phyloP scores from a whole-genome alignment of 2,797 vertebrate genomes.

The Aldrovandia affinis region DNA sequence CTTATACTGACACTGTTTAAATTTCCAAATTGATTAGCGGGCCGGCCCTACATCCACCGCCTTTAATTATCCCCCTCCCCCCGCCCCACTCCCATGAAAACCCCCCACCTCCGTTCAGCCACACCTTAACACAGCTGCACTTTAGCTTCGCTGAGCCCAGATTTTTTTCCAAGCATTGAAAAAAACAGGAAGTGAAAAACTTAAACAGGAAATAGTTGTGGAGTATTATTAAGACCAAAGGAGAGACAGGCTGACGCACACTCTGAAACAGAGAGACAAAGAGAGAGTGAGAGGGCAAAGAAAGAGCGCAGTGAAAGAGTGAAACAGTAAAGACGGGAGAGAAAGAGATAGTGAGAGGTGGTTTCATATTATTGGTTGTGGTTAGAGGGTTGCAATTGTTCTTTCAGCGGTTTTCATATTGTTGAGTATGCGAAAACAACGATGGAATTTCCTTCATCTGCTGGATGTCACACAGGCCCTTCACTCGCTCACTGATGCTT shows the following conservation, averaged over 20 bases:
- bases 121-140: conserved; percentile 57
- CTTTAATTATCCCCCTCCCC: background rate
- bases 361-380: conserved; percentile 57
- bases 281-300: background rate
- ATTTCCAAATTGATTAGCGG: background rate
- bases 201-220: conserved; percentile 84
- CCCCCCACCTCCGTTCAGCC: conserved; percentile 11
- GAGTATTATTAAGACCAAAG: conserved; percentile 67
- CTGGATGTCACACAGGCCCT: background rate
- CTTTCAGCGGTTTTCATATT: conserved; percentile 61
- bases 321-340: conserved; percentile 42
- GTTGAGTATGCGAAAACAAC: conserved; percentile 4
- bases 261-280: conserved; percentile 15
- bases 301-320: background rate
- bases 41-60: background rate
- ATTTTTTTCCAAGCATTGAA: conserved; percentile 64
- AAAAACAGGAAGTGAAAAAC: conserved; percentile 85
- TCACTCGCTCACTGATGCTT: background rate
- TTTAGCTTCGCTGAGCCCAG: conserved; percentile 65
- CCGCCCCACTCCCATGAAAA: background rate
- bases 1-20: background rate
- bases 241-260: conserved; percentile 31
- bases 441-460: background rate
- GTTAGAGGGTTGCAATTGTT: conserved; percentile 47
- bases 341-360: conserved; percentile 48